Percentiles rank a stretch among this genome's conserved stretches.
phyloP scores from a whole-genome alignment of 2,113 vertebrate genomes.

The Clarias gariepinus region DNA sequence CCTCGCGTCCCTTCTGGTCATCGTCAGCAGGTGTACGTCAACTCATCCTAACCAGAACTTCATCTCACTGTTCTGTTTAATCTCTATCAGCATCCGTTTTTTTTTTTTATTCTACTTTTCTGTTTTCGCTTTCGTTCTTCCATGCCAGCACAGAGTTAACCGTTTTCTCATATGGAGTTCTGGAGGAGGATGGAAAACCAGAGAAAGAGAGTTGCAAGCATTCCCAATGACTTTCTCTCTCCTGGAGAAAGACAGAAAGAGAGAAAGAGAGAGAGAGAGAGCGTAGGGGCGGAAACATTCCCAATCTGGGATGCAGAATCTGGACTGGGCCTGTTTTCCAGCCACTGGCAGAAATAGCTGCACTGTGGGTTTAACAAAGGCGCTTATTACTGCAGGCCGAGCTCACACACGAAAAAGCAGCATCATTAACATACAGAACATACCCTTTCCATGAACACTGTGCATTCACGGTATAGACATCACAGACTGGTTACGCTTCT shows the following conservation, averaged over 20 bases:
- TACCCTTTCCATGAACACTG: constrained; percentile 18
- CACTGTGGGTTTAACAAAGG: constrained; percentile 75
- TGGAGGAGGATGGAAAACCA: constrained; percentile 16
- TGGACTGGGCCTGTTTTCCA: constrained; percentile 74
- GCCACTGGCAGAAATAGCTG: constrained; percentile 71
- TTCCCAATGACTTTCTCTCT: background rate
- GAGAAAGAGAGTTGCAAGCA: background rate
- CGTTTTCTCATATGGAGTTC: constrained; percentile 1
- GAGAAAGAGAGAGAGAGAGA: constrained; percentile 22
- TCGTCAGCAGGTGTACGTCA: background rate
- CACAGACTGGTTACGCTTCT: constrained; percentile 2
- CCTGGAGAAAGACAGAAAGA: background rate
- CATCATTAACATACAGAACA: constrained; percentile 34
- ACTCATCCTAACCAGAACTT: background rate
- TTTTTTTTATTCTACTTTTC: background rate
- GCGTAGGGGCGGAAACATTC: constrained; percentile 64
- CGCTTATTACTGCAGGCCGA: constrained; percentile 65
- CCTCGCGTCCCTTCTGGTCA: constrained; percentile 10
- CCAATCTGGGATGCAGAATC: constrained; percentile 69
- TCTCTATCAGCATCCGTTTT: background rate
- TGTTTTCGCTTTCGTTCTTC: background rate
- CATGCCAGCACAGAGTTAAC: background rate
- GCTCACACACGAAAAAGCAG: constrained; percentile 50
- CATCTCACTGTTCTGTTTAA: background rate
- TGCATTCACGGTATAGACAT: constrained; percentile 14